Evolutionary conservation across 2,888 invertebrate species (phyloP).

Genomic region (Pterostichus niger): DNA sequence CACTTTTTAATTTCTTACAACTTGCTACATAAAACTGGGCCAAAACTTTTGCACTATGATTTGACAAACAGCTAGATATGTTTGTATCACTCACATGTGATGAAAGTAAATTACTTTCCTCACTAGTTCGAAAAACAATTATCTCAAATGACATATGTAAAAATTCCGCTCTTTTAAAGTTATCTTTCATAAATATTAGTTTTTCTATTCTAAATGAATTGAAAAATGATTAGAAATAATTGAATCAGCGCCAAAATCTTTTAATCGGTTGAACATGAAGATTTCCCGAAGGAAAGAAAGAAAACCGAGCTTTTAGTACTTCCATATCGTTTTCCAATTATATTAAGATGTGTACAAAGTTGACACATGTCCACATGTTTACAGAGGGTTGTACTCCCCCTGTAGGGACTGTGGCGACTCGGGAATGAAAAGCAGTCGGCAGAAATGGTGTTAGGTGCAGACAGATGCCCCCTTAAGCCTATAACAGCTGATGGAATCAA

Average conservation of each 20-base stretch:
- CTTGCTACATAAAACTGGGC: conserved; percentile 1
- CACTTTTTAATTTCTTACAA: conserved; percentile 30
- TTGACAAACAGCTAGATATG: neutral
- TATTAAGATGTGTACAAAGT: conserved; percentile 66
- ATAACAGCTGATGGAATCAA: conserved; percentile 64
- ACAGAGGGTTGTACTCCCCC: conserved; percentile 33
- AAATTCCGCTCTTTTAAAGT: neutral
- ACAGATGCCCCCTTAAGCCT: conserved; percentile 54
- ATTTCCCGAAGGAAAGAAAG: neutral
- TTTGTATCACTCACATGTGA: too few species aligned
- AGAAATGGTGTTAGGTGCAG: conserved; percentile 25
- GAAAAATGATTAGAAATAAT: too few species aligned
- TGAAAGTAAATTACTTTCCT: too few species aligned
- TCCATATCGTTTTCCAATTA: conserved; percentile 66
- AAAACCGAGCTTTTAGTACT: conserved; percentile 56
- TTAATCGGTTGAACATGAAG: neutral
- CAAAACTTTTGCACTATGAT: neutral
- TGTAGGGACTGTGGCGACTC: neutral
- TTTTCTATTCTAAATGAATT: too few species aligned
- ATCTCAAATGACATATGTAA: too few species aligned
- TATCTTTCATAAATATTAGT: too few species aligned
- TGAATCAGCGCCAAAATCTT: neutral
- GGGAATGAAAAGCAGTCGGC: conserved; percentile 14
- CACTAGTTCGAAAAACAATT: too few species aligned
- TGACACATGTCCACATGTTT: conserved; percentile 67